Evolutionary conservation across 2,888 invertebrate genomes (phyloP).

Genomic region (Yponomeuta cagnagella): DNA sequence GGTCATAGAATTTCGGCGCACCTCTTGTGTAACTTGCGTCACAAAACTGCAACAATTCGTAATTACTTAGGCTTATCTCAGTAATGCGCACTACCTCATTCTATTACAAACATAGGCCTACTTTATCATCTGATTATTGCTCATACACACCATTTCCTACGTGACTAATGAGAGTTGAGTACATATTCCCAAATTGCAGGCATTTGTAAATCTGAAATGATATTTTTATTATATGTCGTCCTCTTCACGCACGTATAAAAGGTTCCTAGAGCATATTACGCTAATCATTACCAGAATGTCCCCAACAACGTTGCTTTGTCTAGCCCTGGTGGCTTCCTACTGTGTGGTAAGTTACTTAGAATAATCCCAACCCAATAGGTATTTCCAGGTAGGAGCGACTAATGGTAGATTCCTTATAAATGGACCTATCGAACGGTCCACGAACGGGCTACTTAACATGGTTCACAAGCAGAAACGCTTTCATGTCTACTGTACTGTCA

Average conservation of each 20-base stretch:
- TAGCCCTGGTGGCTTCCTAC: slow-evolving; percentile 24
- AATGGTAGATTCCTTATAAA: too few relatives aligned
- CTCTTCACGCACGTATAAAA: background rate
- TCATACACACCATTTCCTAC: background rate
- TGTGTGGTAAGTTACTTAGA: slow-evolving; percentile 31
- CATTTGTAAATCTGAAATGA: background rate
- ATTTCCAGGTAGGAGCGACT: background rate
- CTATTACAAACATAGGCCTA: background rate
- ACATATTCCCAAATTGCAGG: background rate
- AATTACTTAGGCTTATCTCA: background rate
- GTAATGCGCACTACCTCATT: background rate
- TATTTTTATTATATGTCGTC: background rate
- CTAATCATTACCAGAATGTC: slow-evolving; percentile 15
- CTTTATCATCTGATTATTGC: background rate
- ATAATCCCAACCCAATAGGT: background rate
- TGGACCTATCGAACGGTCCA: too few relatives aligned
- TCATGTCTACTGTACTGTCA: too few relatives aligned
- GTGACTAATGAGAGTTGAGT: background rate
- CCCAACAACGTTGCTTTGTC: slow-evolving; percentile 17
- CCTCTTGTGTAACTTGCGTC: background rate
- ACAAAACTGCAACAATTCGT: background rate
- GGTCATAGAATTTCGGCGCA: background rate
- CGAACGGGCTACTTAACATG: too few relatives aligned
- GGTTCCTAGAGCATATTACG: background rate
- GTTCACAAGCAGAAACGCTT: too few relatives aligned